A percentile compares a stretch with the other conserved stretches of the same genome.
Evolutionary conservation across 2,888 invertebrate species (phyloP).

Genomic region (Noctuana brunneofusca): DNA sequence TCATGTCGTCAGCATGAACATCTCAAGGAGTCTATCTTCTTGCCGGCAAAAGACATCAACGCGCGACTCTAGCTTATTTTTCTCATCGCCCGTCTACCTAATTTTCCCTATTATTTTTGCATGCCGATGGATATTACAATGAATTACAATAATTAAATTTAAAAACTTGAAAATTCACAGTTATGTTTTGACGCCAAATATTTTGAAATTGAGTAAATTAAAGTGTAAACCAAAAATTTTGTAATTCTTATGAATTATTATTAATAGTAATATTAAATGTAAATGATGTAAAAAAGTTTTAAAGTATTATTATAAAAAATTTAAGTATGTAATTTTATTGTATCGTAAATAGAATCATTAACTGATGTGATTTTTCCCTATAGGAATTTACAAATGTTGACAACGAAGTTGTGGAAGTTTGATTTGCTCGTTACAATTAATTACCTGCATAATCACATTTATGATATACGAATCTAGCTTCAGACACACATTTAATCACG

Average conservation of each 20-base stretch:
- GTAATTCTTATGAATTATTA: too few relatives aligned
- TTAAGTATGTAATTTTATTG: too few relatives aligned
- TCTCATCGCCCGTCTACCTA: not conserved
- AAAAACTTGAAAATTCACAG: too few relatives aligned
- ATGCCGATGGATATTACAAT: not conserved
- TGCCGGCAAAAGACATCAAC: conserved; percentile 74
- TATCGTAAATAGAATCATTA: too few relatives aligned
- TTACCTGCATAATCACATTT: conserved; percentile 25
- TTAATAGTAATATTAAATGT: too few relatives aligned
- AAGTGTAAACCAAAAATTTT: too few relatives aligned
- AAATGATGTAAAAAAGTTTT: too few relatives aligned
- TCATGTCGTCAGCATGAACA: conserved; percentile 4
- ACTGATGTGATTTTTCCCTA: too few relatives aligned
- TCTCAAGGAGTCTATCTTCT: conserved; percentile 21
- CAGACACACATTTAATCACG: conserved; percentile 38
- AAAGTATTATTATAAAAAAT: too few relatives aligned
- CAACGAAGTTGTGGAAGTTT: not conserved
- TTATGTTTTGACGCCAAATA: too few relatives aligned
- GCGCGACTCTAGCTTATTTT: conserved; percentile 43
- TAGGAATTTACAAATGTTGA: not conserved
- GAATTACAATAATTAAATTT: too few relatives aligned
- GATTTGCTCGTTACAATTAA: not conserved
- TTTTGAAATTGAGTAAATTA: too few relatives aligned
- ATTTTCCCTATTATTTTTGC: not conserved
- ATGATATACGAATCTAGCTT: conserved; percentile 36